These are phyloP conservation scores for Acinonyx jubatus DNA, from an alignment of 2,113 vertebrate genomes.

Conservation along the genomic window DNA sequence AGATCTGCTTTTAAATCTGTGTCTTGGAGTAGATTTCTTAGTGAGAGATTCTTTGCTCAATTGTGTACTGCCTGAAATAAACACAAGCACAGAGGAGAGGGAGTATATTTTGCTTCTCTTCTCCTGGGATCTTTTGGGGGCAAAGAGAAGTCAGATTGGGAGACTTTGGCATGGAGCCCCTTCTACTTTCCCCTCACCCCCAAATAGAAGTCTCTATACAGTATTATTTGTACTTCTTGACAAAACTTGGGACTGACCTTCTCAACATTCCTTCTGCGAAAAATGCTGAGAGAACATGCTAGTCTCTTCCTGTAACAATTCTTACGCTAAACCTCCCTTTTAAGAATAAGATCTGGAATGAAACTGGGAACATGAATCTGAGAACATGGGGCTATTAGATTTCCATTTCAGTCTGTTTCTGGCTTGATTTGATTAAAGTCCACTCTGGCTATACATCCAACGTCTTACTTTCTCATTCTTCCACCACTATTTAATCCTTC, in stretches of 20 bases:
- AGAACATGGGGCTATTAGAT: background rate
- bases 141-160: background rate
- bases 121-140: background rate
- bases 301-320: background rate
- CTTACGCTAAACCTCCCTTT: background rate
- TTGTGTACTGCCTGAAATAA: background rate
- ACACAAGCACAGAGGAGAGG: background rate
- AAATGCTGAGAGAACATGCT: background rate
- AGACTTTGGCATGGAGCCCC: background rate
- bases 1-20: slow-evolving; percentile 34
- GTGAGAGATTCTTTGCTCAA: slow-evolving; percentile 13
- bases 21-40: background rate
- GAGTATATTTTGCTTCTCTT: background rate
- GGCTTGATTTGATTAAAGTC: slow-evolving; percentile 66
- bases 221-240: background rate
- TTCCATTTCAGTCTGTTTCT: slow-evolving; percentile 55
- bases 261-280: background rate
- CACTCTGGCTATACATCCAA: background rate
- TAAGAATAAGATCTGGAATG: background rate
- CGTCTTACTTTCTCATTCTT: slow-evolving; percentile 34
- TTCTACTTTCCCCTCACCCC: background rate
- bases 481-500: slow-evolving; percentile 50
- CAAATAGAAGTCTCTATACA: background rate
- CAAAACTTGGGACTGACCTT: background rate
- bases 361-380: background rate